These are phyloP conservation scores for Petrocephalus microphthalmus DNA, from an alignment of 2,113 vertebrate genomes.

Conservation along the genomic window DNA sequence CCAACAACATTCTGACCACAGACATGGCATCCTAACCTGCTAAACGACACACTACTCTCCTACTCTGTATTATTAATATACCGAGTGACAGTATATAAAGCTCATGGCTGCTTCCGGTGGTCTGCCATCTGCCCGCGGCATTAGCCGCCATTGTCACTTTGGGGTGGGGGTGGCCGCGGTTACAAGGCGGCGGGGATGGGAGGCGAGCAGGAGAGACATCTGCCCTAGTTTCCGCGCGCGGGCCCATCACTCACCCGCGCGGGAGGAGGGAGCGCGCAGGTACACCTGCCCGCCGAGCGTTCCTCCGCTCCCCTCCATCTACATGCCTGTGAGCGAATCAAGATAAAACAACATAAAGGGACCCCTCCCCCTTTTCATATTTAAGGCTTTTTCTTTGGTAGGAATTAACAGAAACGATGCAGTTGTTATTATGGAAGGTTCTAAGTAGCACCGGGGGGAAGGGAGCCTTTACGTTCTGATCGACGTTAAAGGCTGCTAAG, in stretches of 20 bases:
- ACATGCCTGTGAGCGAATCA: not conserved
- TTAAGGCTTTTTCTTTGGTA: not conserved
- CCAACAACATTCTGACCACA: not conserved
- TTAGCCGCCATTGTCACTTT: not conserved
- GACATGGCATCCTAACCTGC: not conserved
- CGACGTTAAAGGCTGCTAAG: not conserved
- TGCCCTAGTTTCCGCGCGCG: not conserved
- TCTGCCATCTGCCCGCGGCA: too few relatives aligned
- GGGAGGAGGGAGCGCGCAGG: not conserved
- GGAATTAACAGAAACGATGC: not conserved
- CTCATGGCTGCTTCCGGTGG: not conserved
- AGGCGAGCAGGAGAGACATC: not conserved
- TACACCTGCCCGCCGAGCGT: not conserved
- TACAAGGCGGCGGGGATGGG: not conserved
- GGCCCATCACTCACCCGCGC: not conserved
- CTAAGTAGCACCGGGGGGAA: not conserved
- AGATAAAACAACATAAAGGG: not conserved
- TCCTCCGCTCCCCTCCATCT: not conserved
- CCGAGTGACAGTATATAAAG: not conserved
- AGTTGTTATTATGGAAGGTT: not conserved
- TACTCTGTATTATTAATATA: not conserved
- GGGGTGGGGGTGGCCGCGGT: not conserved
- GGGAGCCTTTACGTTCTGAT: not conserved
- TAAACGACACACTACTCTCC: not conserved
- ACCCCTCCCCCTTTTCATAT: not conserved